Base-by-base conservation (phyloP, 2,888 invertebrate genomes). In the Andrena bucephala region DNA sequence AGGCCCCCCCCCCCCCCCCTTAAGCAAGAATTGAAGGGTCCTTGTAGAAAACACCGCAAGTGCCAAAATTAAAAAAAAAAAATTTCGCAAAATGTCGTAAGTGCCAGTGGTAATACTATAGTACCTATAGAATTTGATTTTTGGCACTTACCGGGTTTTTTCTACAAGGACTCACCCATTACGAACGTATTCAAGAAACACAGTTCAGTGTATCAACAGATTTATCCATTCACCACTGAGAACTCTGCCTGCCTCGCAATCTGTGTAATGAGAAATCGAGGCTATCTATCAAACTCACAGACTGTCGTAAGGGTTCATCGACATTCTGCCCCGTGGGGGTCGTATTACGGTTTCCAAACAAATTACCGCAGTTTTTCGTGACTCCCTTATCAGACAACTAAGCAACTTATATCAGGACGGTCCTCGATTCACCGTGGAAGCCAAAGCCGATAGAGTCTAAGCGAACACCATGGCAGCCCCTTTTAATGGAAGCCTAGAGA, bases 401-500 rank as follows among this genome's bases (percentile, higher is more conserved):
- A 48, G 70, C 60, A 59, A 82, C 62, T 57, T 54, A 50, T 68
- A 57, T 59, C 68, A 13, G 10, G 13, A 57, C 16, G 59, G 70
- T 59, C 29, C 48, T 20, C 68, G 76, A 76, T 80, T 65, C 29
- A 42, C 13, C 48, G 60, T 52, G 42, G 68, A 42, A 27, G 4
- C 27, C 33, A 42, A 57, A 42, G 13, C 31, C 29, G 54, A 63
- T 57, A 20, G 60, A 13, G 70, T 66, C 36, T 48, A 77, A 62
- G 31, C 48, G 66, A 24, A 29, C 33, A 24, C 8, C 60, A 65
- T 71, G 20, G 36, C 59, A 36, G 66, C 16, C 70, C 42, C 52
- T 74, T 81, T 77, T 77, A 83, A 81, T 74, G 77, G 81, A 72
- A 69, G 60, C 60, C 63, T 27, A 52, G 69, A 68, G 71, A 82